Evolutionary conservation across 2,888 invertebrate genomes (phyloP), one percentile per base, ranked within the genome.

Genomic region (Phasia obesa): DNA sequence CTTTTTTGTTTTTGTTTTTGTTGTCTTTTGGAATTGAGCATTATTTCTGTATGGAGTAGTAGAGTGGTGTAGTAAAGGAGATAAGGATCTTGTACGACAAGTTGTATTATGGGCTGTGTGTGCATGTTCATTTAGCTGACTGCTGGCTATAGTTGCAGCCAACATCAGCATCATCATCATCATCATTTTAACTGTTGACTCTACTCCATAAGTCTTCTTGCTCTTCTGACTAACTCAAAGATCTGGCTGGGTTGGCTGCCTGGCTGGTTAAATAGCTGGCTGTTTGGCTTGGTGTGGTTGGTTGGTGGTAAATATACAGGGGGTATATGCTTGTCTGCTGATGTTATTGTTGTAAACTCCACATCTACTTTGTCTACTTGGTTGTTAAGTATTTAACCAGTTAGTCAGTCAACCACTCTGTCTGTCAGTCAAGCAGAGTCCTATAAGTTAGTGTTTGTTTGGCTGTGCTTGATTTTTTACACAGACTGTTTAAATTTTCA

Each of bases 71-170:
- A 80, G 77, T 62, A 51, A 70, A 70, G 44, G 59, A 83, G 91
- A 91, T 91, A 91, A 91, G 88, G 89, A 91, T 91, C 91, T 88
- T 91, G 91, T 91, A 89, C 89, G 90, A 91, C 91, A 91, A 90
- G 90, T 88, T 91, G 91, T 91, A 90, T 91, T 91, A 91, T 90
- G 87, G 89, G 87, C 86, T 80, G 85, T 88, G 88, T 88, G 88
- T 87, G 87, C 88, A 87, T 88, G 86, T 87, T 86, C 85, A 81
- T 85, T 82, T 77, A 74, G 67, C 74, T 75, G 82, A 80, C 69
- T 73, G 73, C 51, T 79, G 71, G 62, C 62, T 69, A 31, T 65
- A n/a, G 60, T 67, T 77, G 67, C 51, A 42, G 35, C 62, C 71
- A 80, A 69, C 69, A 55, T 62, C 69, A 77, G 53, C 64, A 62